Evolutionary conservation across 1,140 invertebrate genomes (phyloP), one percentile per base, ranked within the genome.

Genomic region (Brachionus koreanus): DNA sequence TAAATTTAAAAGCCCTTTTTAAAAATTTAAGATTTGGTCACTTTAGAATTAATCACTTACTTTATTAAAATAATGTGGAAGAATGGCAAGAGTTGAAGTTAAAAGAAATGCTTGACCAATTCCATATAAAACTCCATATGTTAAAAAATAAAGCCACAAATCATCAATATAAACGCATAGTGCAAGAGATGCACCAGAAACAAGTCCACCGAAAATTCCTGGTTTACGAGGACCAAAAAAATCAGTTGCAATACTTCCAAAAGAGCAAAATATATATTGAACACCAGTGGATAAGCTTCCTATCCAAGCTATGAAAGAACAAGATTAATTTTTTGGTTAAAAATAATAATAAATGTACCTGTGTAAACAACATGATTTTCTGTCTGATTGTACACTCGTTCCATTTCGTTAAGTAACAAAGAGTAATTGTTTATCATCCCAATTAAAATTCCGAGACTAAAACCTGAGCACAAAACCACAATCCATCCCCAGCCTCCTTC

Each of bases 41-140:
- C 23, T 1, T 16, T 5, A 9, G 2, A 37, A 2, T 35, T 19
- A 23, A 2, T 43, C 5, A 25, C 16, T 69, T 49, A 74, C 69
- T 74, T 74, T 74, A 37, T 79, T 65, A 61, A 79, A 79, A 65
- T 79, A 79, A 61, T 79, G 76, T 2, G 76, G 76, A 4, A 79
- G 39, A 61, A 79, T 79, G 35, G 61, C 29, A 9, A 79, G 49
- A 23, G 76, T 61, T 13, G 76, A 57, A 33, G 37, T 79, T 13
- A 79, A 61, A 13, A 61, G 49, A 19, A 79, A 43, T 25, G 76
- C 29, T 61, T 79, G 76, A 10, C 49, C 76, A 19, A 61, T 25
- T 3, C 76, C 76, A 12, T 61, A 79, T 9, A 57, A 9, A 79
- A 79, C 5, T 23, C 76, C 61, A 65, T 61, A 79, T 12, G 76